These are phyloP conservation scores for Drosophila crucigera DNA, from an alignment of 2,888 invertebrate species.

Conservation along the genomic window DNA sequence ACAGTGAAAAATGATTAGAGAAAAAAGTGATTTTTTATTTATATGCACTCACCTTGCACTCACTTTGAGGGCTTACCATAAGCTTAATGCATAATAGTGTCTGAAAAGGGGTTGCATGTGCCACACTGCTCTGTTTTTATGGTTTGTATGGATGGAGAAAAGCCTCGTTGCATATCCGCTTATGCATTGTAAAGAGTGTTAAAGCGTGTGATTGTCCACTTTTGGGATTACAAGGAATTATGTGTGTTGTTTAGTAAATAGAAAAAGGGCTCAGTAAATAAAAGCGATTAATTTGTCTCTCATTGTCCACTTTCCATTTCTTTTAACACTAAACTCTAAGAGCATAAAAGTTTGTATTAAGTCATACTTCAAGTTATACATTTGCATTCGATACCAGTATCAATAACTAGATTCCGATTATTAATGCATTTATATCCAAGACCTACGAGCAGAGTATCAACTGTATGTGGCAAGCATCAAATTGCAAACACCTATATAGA, in stretches of 20 bases:
- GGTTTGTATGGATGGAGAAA: not conserved
- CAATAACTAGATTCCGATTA: not conserved
- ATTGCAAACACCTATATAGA: not conserved
- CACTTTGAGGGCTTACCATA: not conserved
- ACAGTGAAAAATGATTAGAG: not conserved
- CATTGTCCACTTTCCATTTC: not conserved
- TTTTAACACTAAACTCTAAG: not conserved
- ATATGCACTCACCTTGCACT: not conserved
- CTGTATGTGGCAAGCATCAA: not conserved
- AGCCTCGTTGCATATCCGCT: not conserved
- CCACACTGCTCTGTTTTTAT: not conserved
- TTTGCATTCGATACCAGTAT: not conserved
- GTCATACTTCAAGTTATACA: not conserved
- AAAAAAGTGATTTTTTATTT: not conserved
- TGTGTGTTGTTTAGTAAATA: not conserved
- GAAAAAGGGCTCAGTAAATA: not conserved
- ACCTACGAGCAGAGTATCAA: not conserved
- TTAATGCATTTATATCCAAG: no score
- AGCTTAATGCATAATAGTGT: not conserved
- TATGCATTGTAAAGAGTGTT: not conserved
- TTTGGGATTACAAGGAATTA: constrained; percentile 4
- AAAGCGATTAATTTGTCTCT: not conserved
- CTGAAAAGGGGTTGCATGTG: not conserved
- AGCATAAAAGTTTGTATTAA: not conserved
- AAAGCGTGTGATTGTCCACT: not conserved